Percentiles rank a stretch among this genome's conserved stretches.
phyloP scores from a whole-genome alignment of 2,797 vertebrate species.

The Acrossocheilus wenchowensis region DNA sequence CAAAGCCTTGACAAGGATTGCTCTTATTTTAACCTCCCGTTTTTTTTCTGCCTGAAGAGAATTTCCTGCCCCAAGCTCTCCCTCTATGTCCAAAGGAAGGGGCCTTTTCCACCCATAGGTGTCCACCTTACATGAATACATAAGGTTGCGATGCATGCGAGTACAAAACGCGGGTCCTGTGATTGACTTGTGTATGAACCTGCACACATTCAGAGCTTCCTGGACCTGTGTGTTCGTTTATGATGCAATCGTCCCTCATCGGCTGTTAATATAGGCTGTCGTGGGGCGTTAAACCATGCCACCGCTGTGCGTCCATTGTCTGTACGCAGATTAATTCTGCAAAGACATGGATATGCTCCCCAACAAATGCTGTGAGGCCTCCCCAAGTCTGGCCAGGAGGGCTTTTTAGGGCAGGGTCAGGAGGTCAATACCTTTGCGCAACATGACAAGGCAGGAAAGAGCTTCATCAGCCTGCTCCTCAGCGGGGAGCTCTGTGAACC shows the following conservation, averaged over 20 bases:
- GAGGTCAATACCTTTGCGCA: constrained; percentile 68
- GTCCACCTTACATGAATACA: neutral
- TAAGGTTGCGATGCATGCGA: neutral
- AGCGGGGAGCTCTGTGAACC: constrained; percentile 69
- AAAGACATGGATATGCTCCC: constrained; percentile 56
- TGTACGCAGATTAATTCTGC: constrained; percentile 51
- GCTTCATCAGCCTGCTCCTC: constrained; percentile 65
- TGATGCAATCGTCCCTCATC: constrained; percentile 40
- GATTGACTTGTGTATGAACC: constrained; percentile 14
- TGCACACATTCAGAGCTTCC: neutral
- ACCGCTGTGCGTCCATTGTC: constrained; percentile 61
- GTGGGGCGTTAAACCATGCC: constrained; percentile 45
- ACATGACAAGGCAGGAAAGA: constrained; percentile 71
- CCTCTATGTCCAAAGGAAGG: constrained; percentile 51
- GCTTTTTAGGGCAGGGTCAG: constrained; percentile 58
- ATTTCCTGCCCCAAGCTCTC: constrained; percentile 58
- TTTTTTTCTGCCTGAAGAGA: constrained; percentile 71
- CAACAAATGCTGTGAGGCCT: constrained; percentile 47
- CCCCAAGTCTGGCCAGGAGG: constrained; percentile 58
- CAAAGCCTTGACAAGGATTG: constrained; percentile 91
- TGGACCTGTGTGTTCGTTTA: constrained; percentile 45
- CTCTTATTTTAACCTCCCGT: constrained; percentile 89
- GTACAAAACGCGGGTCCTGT: neutral
- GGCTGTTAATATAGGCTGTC: constrained; percentile 57
- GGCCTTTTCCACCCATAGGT: constrained; percentile 43